These are phyloP conservation scores for Papilio machaon DNA, from an alignment of 1,140 invertebrate species.

Conservation along the genomic window DNA sequence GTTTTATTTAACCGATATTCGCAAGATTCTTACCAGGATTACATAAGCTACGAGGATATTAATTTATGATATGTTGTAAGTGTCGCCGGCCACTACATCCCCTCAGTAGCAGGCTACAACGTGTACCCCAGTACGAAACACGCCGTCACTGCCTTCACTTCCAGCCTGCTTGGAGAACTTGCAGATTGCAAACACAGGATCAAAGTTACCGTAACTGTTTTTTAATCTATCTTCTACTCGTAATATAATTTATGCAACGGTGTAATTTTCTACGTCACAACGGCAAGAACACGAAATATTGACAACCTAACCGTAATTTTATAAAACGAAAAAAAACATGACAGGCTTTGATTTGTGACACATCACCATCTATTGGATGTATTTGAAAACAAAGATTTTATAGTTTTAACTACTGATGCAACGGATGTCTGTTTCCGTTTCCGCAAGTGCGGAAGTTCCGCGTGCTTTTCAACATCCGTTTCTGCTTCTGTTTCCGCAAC, in stretches of 20 bases:
- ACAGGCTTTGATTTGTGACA: too few relatives aligned
- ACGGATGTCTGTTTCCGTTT: too few relatives aligned
- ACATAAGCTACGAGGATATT: neutral
- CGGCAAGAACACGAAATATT: too few relatives aligned
- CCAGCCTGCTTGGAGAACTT: slow-evolving; percentile 86
- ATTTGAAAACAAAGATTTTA: too few relatives aligned
- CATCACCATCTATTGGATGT: too few relatives aligned
- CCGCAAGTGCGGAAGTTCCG: too few relatives aligned
- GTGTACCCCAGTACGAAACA: slow-evolving; percentile 87
- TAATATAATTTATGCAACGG: slow-evolving; percentile 1
- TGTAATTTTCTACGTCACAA: neutral
- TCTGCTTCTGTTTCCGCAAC: too few relatives aligned
- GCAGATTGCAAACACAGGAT: slow-evolving; percentile 82
- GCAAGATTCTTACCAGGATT: neutral
- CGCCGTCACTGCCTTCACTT: slow-evolving; percentile 86
- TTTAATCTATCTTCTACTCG: neutral
- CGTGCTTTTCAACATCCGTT: too few relatives aligned
- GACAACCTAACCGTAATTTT: too few relatives aligned
- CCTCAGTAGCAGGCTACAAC: slow-evolving; percentile 61
- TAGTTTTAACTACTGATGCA: too few relatives aligned
- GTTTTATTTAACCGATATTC: neutral
- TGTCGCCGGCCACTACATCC: slow-evolving; percentile 79
- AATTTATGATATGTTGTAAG: slow-evolving; percentile 53
- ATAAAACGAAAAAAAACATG: too few relatives aligned
- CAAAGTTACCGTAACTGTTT: slow-evolving; percentile 84